Evolutionary conservation across 2,113 vertebrate species (phyloP).

Genomic region (Elephas maximus): DNA sequence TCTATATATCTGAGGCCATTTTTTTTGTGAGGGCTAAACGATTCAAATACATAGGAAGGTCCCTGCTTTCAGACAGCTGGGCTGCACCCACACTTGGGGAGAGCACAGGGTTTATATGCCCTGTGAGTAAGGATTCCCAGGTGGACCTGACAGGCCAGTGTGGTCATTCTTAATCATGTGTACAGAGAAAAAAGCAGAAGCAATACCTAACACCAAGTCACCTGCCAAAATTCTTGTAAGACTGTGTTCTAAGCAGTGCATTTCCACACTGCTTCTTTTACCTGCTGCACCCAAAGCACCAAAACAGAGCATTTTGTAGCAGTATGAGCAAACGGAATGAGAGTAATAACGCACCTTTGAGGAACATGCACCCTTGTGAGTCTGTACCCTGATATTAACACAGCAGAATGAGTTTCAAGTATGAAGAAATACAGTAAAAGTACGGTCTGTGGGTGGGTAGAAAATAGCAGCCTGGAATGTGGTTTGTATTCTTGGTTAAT

Average conservation of each 20-base stretch:
- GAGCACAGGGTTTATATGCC: not conserved
- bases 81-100: not conserved
- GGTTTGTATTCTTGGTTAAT: conserved; percentile 77
- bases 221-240: conserved; percentile 42
- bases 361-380: conserved; percentile 85
- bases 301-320: conserved; percentile 82
- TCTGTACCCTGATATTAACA: conserved; percentile 88
- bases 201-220: conserved; percentile 34
- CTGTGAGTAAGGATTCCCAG: not conserved
- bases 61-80: not conserved
- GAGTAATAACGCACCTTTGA: conserved; percentile 86
- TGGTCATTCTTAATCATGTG: conserved; percentile 17
- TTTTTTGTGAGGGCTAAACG: conserved; percentile 2
- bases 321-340: conserved; percentile 84
- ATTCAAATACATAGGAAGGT: not conserved
- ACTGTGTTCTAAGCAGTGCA: conserved; percentile 59
- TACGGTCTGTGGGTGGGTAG: conserved; percentile 78
- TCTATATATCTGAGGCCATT: not conserved
- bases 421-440: conserved; percentile 87
- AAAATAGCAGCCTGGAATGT: conserved; percentile 82
- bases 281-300: conserved; percentile 82
- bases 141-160: not conserved
- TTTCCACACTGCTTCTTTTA: conserved; percentile 54
- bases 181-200: conserved; percentile 48
- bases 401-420: conserved; percentile 87